Percentiles rank a stretch among this genome's conserved stretches.
Evolutionary conservation across 2,888 invertebrate genomes (phyloP).

Genomic region (Blastobasis lacticolella): DNA sequence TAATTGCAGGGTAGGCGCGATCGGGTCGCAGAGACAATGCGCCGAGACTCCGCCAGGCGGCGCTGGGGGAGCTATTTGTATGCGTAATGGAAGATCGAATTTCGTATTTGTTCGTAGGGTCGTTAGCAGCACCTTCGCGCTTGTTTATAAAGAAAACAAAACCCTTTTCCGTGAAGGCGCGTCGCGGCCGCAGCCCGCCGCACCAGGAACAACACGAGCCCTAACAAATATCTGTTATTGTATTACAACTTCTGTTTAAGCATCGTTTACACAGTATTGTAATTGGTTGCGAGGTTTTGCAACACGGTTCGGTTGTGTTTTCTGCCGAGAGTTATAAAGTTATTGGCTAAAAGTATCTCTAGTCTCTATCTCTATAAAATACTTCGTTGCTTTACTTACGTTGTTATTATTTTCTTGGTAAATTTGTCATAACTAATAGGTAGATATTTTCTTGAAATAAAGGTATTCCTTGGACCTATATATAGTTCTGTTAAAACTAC

Average conservation of each 20-base stretch:
- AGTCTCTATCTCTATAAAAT: too few relatives aligned
- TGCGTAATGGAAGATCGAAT: constrained; percentile 72
- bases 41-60: constrained; percentile 34
- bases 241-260: constrained; percentile 2
- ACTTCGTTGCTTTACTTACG: too few relatives aligned
- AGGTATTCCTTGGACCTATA: too few relatives aligned
- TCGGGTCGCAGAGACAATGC: constrained; percentile 59
- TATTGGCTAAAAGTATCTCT: too few relatives aligned
- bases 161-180: constrained; percentile 48
- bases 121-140: constrained; percentile 69
- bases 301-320: too few relatives aligned
- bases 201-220: constrained; percentile 1
- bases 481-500: too few relatives aligned
- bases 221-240: not conserved
- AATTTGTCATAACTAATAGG: too few relatives aligned
- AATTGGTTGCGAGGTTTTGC: too few relatives aligned
- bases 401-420: too few relatives aligned
- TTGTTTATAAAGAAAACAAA: constrained; percentile 73
- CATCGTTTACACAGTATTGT: too few relatives aligned
- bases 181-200: constrained; percentile 34
- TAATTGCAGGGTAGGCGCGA: constrained; percentile 28
- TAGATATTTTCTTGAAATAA: too few relatives aligned
- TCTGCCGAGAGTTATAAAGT: too few relatives aligned
- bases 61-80: constrained; percentile 61
- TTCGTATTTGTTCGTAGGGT: constrained; percentile 72